A percentile compares a stretch with the other conserved stretches of the same genome.
Conservation (phyloP, 2,888 invertebrate genomes). For the Conomelus anceps region DNA sequence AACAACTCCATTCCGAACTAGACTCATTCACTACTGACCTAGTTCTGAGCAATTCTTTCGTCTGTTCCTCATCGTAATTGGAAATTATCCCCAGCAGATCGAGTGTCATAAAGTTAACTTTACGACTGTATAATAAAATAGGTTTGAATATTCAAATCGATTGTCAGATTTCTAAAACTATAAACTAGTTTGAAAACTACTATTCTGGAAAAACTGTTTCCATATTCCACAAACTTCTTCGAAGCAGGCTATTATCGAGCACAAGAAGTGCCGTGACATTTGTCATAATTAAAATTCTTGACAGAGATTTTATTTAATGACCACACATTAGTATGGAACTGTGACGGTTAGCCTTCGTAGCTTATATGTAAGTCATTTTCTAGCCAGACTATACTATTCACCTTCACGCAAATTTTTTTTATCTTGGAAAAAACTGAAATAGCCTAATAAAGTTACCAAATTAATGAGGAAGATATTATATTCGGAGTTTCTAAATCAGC, state of each 20-base stretch:
- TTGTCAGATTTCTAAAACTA: neutral
- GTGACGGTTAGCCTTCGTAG: neutral
- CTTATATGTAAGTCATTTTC: neutral
- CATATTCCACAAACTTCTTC: neutral
- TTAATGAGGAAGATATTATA: neutral
- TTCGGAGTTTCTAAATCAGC: neutral
- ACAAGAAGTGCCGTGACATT: neutral
- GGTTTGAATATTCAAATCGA: neutral
- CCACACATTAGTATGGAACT: neutral
- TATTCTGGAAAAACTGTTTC: neutral
- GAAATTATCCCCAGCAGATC: neutral
- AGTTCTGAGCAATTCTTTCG: neutral
- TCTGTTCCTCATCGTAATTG: neutral
- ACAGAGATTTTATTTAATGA: neutral
- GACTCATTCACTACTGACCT: neutral
- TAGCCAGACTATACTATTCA: neutral
- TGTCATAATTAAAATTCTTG: neutral
- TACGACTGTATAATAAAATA: neutral
- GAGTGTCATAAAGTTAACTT: neutral
- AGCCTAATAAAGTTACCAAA: neutral
- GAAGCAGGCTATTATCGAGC: neutral
- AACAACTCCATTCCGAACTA: neutral
- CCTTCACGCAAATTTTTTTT: neutral
- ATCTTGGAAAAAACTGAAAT: neutral
- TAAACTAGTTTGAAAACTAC: neutral